A percentile compares a stretch with the other conserved stretches of the same genome.
Conservation (phyloP, 1,140 invertebrate genomes). For the Varroa destructor region DNA sequence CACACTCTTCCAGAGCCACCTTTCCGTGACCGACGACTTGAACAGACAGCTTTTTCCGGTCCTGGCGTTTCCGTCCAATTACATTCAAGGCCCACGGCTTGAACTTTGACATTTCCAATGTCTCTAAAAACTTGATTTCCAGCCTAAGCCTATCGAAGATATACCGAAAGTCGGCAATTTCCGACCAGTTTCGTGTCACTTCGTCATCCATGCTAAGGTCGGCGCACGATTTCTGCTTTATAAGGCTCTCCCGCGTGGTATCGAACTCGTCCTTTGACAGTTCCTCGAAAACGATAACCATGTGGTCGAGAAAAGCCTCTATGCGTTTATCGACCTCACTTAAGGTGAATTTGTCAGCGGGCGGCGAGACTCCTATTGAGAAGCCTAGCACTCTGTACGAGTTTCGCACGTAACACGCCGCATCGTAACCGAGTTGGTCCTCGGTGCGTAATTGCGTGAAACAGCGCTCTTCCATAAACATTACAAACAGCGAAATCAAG, state of each 20-base stretch:
- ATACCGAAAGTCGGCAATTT: neutral
- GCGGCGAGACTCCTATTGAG: neutral
- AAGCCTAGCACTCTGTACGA: neutral
- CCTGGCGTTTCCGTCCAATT: neutral
- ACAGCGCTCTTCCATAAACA: slow-evolving; percentile 13
- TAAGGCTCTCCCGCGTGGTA: neutral
- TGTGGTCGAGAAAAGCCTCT: neutral
- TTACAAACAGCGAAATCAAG: neutral
- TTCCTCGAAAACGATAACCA: slow-evolving; percentile 10
- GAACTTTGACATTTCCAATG: neutral
- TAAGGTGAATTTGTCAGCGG: neutral
- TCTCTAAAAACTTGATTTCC: slow-evolving; percentile 1
- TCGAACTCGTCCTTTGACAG: slow-evolving; percentile 4
- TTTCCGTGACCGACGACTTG: slow-evolving; percentile 5
- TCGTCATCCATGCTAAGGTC: slow-evolving; percentile 23
- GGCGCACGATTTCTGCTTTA: slow-evolving; percentile 17
- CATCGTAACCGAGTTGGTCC: slow-evolving; percentile 9
- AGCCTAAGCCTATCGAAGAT: slow-evolving; percentile 8
- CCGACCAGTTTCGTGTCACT: neutral
- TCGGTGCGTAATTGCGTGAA: slow-evolving; percentile 1
- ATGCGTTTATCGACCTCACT: slow-evolving; percentile 12
- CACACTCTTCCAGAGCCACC: neutral
- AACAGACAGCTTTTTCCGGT: neutral
- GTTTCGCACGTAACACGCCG: neutral
- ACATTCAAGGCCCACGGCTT: neutral